These are phyloP conservation scores for Aricia artaxerxes DNA, from an alignment of 2,888 invertebrate genomes.

Conservation along the genomic window DNA sequence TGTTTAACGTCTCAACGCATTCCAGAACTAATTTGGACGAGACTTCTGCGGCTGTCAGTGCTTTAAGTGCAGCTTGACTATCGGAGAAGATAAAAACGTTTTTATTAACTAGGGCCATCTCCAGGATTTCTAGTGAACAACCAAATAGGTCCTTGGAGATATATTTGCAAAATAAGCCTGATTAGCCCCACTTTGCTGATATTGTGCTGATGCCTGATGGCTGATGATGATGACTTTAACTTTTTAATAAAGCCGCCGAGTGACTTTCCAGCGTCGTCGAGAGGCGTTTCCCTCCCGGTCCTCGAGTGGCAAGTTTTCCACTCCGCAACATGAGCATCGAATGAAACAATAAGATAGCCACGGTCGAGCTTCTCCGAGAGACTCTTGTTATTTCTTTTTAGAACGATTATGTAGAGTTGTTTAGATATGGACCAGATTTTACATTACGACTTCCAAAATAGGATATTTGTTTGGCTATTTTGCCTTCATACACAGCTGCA, in stretches of 20 bases:
- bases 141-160: too few species aligned
- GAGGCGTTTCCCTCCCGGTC: background rate
- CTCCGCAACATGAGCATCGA: background rate
- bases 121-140: too few species aligned
- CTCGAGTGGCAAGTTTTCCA: background rate
- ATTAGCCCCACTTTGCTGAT: too few species aligned
- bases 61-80: too few species aligned
- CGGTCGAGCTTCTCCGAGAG: background rate
- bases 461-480: too few species aligned
- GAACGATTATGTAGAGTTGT: background rate
- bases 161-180: too few species aligned
- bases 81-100: too few species aligned
- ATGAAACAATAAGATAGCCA: background rate
- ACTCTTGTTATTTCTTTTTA: background rate
- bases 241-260: background rate
- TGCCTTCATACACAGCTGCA: too few species aligned
- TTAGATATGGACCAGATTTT: background rate
- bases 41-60: too few species aligned
- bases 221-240: background rate
- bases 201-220: background rate
- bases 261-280: background rate
- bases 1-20: too few species aligned
- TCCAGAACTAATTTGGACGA: too few species aligned
- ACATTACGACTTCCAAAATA: background rate
- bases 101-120: too few species aligned